Base-by-base conservation (phyloP, 1,140 invertebrate species). In the Heliconius melpomene region DNA sequence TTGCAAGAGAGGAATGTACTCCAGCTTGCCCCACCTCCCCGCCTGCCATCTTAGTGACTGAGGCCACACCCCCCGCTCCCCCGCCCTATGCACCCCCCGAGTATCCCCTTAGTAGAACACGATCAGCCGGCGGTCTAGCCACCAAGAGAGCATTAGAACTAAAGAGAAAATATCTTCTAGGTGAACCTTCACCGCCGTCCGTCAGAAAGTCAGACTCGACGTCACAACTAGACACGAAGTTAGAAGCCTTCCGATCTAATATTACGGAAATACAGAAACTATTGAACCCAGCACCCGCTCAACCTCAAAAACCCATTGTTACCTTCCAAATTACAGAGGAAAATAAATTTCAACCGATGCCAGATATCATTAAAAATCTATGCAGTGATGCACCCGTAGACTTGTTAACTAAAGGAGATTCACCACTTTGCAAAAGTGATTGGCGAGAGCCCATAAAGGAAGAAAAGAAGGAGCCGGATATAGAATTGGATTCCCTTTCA, bases 241-340 rank as follows among this genome's bases (percentile, higher is more conserved):
- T 98, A 71, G 96, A 97, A 91, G 97, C 96, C 72, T 96, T 98
- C 82, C 96, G 97, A 54, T 97, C 97, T 38, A 97, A 97, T 77
- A 98, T 98, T 79, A 98, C 97, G 1, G 98, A 98, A 88, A 97
- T 98, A 84, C 98, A 98, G 87, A 98, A 98, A 87, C 91, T 98
- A 79, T 88, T 98, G 52, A 97, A 98, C 91, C 97, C 97, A 0
- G 97, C 97, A 0, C 95, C 96, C 0, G 96, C 97, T 9, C 81
- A 88, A 6, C 72, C 83, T 1, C 86, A 86, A 72, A 90, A 89
- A 74, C 86, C 90, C 79, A 36, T 86, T 84, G 79, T 95, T 83
- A 79, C 95, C 82, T 88, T 94, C 83, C 86, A 91, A 80, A 75
- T 85, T 46, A 83, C 86, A 2, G 89, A 89, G 2, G 85, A 89